Base-by-base conservation (phyloP, 2,113 vertebrate genomes). In the Tyto alba region DNA sequence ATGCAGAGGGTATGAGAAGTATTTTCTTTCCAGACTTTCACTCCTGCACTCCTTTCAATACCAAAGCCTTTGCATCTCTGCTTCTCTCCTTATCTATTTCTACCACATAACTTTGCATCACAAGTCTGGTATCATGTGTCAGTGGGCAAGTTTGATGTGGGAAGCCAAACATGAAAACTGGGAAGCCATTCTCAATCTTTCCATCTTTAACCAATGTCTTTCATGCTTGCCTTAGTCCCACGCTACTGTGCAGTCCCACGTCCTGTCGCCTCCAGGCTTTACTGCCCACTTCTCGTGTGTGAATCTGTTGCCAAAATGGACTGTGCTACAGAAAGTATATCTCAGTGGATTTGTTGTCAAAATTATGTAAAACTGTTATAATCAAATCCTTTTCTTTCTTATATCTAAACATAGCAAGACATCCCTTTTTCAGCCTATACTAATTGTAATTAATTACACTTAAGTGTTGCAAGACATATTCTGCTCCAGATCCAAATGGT, bases 281-380 rank as follows among this genome's bases (percentile, higher is more conserved):
- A 21, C 30, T 79, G 29, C 10, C 63, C 3, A 3, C 7, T 43
- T 17, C 10, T 63, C 17, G 68, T 0, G 0, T 16, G 26, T 29
- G 32, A 50, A 10, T 36, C 26, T 23, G 11, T 30, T 43, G 13
- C 32, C 13, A 45, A 11, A 4, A 27, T 0, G 4, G 25, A 53
- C 15, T 32, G 5, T 14, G 8, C 38, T 50, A 53, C 30, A 63
- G 38, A 30, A 72, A 66, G 69, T 16, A 38, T 4, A 11, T 20
- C 43, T 78, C 66, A 5, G 11, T 1, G 9, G 22, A 26, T 83
- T 74, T 88, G 30, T 73, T 68, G 7, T 48, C 50, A 84, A 89
- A 91, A 53, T 6, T 23, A 16, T 19, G 9, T 26, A 47, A 93
- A 47, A 6, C 8, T 55, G 41, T 75, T 82, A 13, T 5, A 67